Evolutionary conservation across 2,113 vertebrate species (phyloP).

Genomic region (Triplophysa rosa): DNA sequence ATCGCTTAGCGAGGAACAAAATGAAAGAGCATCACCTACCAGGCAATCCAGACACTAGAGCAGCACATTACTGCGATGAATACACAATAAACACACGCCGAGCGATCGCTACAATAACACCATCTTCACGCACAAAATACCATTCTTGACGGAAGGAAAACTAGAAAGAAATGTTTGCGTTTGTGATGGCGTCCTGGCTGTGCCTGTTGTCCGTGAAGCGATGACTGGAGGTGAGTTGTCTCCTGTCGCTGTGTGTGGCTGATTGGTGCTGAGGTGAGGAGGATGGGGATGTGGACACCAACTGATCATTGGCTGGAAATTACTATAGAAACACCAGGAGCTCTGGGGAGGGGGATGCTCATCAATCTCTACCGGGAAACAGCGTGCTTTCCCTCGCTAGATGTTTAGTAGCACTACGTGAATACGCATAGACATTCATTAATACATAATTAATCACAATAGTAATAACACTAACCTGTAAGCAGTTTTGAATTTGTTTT

Average conservation of each 20-base stretch:
- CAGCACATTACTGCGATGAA: constrained; percentile 81
- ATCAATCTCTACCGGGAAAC: constrained; percentile 66
- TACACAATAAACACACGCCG: constrained; percentile 55
- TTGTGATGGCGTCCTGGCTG: constrained; percentile 59
- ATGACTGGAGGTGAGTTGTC: constrained; percentile 64
- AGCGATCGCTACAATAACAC: constrained; percentile 74
- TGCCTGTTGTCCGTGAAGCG: constrained; percentile 18
- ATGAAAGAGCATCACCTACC: constrained; percentile 85
- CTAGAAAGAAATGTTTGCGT: constrained; percentile 52
- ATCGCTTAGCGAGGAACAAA: constrained; percentile 63
- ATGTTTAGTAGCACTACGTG: constrained; percentile 22
- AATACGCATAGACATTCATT: neutral
- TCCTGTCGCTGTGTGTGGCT: constrained; percentile 89
- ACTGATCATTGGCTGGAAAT: constrained; percentile 90
- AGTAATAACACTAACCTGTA: too few relatives aligned
- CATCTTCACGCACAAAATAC: constrained; percentile 66
- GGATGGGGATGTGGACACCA: constrained; percentile 88
- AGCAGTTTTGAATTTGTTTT: too few relatives aligned
- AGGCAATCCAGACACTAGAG: constrained; percentile 86
- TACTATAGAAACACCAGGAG: constrained; percentile 83
- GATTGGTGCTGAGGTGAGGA: constrained; percentile 87
- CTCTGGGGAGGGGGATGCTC: constrained; percentile 72
- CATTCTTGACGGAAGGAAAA: constrained; percentile 50
- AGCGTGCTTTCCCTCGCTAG: constrained; percentile 50
- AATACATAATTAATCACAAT: too few relatives aligned